Evolutionary conservation across 2,888 invertebrate genomes (phyloP), one percentile per base, ranked within the genome.

Genomic region (Poecilobothrus nobilitatus): DNA sequence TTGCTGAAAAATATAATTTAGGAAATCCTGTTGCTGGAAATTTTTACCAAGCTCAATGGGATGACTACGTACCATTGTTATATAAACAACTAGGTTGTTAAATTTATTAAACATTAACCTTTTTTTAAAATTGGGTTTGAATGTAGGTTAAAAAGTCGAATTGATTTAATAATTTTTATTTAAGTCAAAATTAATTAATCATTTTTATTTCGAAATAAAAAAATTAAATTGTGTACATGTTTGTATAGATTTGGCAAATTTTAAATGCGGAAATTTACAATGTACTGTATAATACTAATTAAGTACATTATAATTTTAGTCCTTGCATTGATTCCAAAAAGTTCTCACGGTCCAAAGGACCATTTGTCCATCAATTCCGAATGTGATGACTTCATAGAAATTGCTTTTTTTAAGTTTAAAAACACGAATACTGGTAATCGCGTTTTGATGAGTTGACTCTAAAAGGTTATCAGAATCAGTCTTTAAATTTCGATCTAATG

Each of bases 381-480:
- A 92, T 67, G 97, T 97, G 75, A 95, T 94, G 74, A 98, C 90
- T 81, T 94, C 94, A 67, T 85, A 86, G 67, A 90, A 90, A 70
- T 87, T 86, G 8, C 85, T 85, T 78, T 92, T 93, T 53, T 88
- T 87, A 0, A 93, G 94, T 68, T 86, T 84, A 80, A 90, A 90
- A 44, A 92, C 82, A 74, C 88, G 88, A 68, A 95, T 87, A 78
- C 90, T 93, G 75, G 92, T 93, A 73, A 99, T 96, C 64, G 97
- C 94, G 81, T 99, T 99, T 84, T 99, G 98, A 83, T 99, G 99
- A 73, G 96, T 89, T 0, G 97, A 97, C 78, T 94, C 94, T 73
- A 98, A 85, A 76, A 89, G 89, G 18, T 94, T 94, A 77, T 95
- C 95, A 65, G 87, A 89, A 80, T 94, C 94, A 15, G 91, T 89